Base-by-base conservation (phyloP, 2,888 invertebrate genomes). In the Oithona nana region DNA sequence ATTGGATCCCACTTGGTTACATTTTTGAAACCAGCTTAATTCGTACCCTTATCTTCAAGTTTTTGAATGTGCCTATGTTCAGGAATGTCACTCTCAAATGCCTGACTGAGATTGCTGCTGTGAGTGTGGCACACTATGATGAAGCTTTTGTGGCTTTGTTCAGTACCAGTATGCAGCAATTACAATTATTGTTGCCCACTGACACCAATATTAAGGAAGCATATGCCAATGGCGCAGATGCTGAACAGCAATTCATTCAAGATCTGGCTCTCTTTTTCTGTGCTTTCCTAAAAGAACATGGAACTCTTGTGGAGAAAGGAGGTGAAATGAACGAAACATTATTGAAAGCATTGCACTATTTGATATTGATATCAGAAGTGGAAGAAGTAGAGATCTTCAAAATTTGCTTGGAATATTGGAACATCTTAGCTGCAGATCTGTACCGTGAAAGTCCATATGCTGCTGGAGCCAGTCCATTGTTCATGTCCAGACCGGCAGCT, bases 301-400 rank as follows among this genome's bases (percentile, higher is more conserved):
- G 89, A n/a, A 79, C 79, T 65, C 77, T 90, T 55, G 84, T 88
- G 52, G 92, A 93, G 72, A 84, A 84, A 71, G n/a, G n/a, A n/a
- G 81, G 85, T 68, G 84, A 85, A 64, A 77, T 84, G 48, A 81
- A 83, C 64, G 83, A 83, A 59, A 80, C 82, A 56, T 75, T 94
- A 57, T 79, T 86, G 72, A 88, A 86, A 70, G 88, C 88, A 8
- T 77, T 92, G 61, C 82, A 84, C 67, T 92, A 90, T 72, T 79
- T 92, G 68, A 86, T 90, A 8, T 77, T 90, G 70, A 92, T 92
- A 73, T 97, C 95, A 13, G 90, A 94, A 76, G 97, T 99, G 1
- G 97, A 99, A 68, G 98, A 99, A 73, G 92, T 94, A 1, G 98
- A 99, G 77, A 94, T 99, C 66, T 99, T 99, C 74, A 99, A 99